Base-by-base conservation (phyloP, 2,113 vertebrate species). In the Callaeas wilsoni region DNA sequence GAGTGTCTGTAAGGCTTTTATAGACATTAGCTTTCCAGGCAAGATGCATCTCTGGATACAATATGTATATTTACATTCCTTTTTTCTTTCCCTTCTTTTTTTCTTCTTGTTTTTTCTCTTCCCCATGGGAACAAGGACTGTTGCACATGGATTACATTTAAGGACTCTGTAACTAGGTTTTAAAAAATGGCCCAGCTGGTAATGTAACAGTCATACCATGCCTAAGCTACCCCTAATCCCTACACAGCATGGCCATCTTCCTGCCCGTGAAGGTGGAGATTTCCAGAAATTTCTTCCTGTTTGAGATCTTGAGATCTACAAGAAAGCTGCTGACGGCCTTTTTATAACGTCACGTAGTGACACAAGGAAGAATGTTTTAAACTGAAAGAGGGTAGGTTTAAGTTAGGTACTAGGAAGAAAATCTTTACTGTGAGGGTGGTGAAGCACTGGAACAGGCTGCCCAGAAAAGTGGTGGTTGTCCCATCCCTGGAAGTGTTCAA, bases 401-500 rank as follows among this genome's bases (percentile, higher is more conserved):
- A n/a, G 27, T 55, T 32, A 76, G 21, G 22, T 77, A 69, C 16
- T 37, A 50, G 22, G 42, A 84, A 63, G 18, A 55, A 63, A 56
- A 50, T 84, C 15, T 77, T 63, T 3, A 12, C 15, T 8, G 8
- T 23, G 15, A 63, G 26, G 22, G 7, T 50, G 42, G 32, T 33
- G 27, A 49, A 27, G 10, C 8, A 6, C 55, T 49, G 41, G 41
- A 3, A 63, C 35, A 63, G 22, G 26, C 0, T 63, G 32, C 18
- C 35, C 8, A 18, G 8, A 13, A 8, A 15, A 41, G 25, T 0
- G 1, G 26, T 35, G 41, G 14, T 0, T 83, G 63, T 12, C 13
- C 10, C 49, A 33, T 11, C 10, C 13, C 35, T 77, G 41, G n/a
- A 77, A 69, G 5, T 33, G 21, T 17, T 39, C 35, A 56, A 49